These are phyloP conservation scores for Phortica variegata DNA, from an alignment of 1,140 invertebrate species.

Conservation along the genomic window DNA sequence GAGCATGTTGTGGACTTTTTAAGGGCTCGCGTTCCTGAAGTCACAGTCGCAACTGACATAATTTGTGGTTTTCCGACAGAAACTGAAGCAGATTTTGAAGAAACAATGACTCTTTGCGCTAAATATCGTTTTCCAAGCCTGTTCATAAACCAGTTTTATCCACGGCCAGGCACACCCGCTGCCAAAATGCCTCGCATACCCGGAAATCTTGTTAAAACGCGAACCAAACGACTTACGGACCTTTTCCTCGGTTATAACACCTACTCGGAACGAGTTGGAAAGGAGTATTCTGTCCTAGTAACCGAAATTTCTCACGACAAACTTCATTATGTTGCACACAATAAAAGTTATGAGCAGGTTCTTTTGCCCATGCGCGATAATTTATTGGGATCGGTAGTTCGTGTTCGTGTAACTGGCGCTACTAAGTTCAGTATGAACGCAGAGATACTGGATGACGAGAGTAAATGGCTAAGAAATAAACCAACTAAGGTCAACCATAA, in stretches of 20 bases:
- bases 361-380: slow-evolving; percentile 76
- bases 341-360: slow-evolving; percentile 95
- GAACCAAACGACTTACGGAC: slow-evolving; percentile 86
- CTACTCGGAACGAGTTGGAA: slow-evolving; percentile 76
- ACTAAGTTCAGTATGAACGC: slow-evolving; percentile 88
- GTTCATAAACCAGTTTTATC: slow-evolving; percentile 98
- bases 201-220: slow-evolving; percentile 81
- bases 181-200: slow-evolving; percentile 81
- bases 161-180: slow-evolving; percentile 92
- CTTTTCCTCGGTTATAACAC: slow-evolving; percentile 90
- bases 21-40: slow-evolving; percentile 66
- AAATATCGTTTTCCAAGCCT: slow-evolving; percentile 91
- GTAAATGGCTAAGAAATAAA: slow-evolving; percentile 36
- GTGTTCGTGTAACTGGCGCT: slow-evolving; percentile 73
- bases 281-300: slow-evolving; percentile 80
- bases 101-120: slow-evolving; percentile 80
- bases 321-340: slow-evolving; percentile 90
- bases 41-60: slow-evolving; percentile 96
- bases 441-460: slow-evolving; percentile 62
- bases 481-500: not conserved
- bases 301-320: slow-evolving; percentile 93
- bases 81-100: slow-evolving; percentile 86
- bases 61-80: slow-evolving; percentile 99
- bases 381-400: slow-evolving; percentile 80
- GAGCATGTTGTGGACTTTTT: slow-evolving; percentile 86